Conservation (phyloP, 2,113 vertebrate genomes). For the Desmodus rotundus region DNA sequence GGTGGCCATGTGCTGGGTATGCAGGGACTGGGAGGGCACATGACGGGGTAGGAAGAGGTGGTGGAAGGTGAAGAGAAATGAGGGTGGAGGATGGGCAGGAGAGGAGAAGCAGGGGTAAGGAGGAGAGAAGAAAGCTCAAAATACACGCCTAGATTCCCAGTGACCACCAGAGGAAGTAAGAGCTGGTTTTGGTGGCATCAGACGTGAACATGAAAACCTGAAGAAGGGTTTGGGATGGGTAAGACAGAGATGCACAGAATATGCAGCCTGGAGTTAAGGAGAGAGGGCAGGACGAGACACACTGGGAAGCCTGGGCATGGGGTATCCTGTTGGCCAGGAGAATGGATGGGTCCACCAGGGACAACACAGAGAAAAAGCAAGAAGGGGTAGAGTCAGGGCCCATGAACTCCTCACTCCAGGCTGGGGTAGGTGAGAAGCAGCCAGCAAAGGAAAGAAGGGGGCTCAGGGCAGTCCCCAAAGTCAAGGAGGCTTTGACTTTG, state of each 20-base stretch:
- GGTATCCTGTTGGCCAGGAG: neutral
- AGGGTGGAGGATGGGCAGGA: neutral
- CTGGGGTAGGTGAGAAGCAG: neutral
- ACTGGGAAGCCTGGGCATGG: neutral
- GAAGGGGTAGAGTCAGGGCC: neutral
- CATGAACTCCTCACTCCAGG: neutral
- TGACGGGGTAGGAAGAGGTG: neutral
- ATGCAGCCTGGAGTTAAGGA: neutral
- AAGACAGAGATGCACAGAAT: no score
- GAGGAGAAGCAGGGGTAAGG: slow-evolving; percentile 34
- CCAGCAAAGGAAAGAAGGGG: neutral
- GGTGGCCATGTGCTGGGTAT: neutral
- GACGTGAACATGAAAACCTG: neutral
- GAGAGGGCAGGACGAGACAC: neutral
- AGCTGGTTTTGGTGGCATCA: neutral
- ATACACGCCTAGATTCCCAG: neutral
- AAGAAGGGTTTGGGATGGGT: neutral
- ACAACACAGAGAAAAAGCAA: neutral
- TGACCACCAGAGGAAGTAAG: neutral
- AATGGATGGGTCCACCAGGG: no score
- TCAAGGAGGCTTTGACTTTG: no score
- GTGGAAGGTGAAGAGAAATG: no score
- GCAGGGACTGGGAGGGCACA: neutral
- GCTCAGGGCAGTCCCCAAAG: neutral
- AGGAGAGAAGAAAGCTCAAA: neutral